Percentiles rank a stretch among this genome's conserved stretches.
Conservation (phyloP, 2,797 vertebrate species). For the Bradypodion pumilum region DNA sequence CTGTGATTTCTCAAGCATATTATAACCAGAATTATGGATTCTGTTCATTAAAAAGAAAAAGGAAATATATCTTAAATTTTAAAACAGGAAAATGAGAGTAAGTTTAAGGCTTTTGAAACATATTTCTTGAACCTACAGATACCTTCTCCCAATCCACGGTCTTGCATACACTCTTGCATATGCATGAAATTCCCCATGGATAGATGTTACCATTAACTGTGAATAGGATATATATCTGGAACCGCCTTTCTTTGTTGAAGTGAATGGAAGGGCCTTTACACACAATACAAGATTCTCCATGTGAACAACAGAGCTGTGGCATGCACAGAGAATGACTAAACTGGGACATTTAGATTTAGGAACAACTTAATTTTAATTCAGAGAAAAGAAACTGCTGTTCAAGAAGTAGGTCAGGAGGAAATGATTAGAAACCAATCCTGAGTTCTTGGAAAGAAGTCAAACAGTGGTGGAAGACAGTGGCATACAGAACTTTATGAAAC, state of each 20-base stretch:
- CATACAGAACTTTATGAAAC: not conserved
- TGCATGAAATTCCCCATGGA: not conserved
- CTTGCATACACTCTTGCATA: not conserved
- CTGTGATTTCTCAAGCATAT: not conserved
- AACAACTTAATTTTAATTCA: conserved; percentile 20
- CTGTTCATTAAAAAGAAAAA: not conserved
- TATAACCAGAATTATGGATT: not conserved
- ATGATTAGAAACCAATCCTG: not conserved
- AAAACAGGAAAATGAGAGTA: not conserved
- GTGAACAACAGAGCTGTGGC: not conserved
- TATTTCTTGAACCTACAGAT: not conserved
- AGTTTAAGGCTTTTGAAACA: too few relatives aligned
- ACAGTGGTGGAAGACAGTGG: not conserved
- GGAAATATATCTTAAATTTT: not conserved
- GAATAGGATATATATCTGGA: not conserved
- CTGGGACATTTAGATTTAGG: conserved; percentile 14
- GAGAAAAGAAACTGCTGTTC: conserved; percentile 9
- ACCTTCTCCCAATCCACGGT: not conserved
- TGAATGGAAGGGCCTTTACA: not conserved
- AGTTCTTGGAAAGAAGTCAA: not conserved
- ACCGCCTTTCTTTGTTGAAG: not conserved
- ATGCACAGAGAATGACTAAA: not conserved
- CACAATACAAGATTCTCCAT: not conserved
- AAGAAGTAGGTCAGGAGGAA: conserved; percentile 1
- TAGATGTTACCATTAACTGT: not conserved